These are phyloP conservation scores for Pocota personata DNA, from an alignment of 2,888 invertebrate genomes.

Conservation along the genomic window DNA sequence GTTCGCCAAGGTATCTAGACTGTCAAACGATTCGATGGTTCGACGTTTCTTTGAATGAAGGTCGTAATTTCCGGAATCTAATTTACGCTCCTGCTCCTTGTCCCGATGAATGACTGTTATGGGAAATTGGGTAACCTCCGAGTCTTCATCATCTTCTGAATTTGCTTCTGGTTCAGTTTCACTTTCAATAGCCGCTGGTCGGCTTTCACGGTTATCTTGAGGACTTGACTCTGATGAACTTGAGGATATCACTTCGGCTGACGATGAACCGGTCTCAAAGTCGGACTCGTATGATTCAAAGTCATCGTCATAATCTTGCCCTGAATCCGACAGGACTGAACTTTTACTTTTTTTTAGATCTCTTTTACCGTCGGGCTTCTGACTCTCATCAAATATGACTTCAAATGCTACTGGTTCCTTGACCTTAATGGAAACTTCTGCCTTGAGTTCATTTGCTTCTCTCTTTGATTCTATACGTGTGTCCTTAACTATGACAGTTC, in stretches of 20 bases:
- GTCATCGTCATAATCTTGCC: constrained; percentile 84
- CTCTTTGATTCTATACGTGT: constrained; percentile 73
- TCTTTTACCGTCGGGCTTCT: neutral
- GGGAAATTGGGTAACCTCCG: constrained; percentile 80
- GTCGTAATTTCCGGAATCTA: constrained; percentile 86
- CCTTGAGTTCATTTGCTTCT: neutral
- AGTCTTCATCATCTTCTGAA: constrained; percentile 76
- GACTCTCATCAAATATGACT: constrained; percentile 77
- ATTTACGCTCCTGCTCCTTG: constrained; percentile 84
- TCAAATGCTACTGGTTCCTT: constrained; percentile 81
- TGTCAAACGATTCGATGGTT: constrained; percentile 75
- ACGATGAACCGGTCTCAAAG: constrained; percentile 82
- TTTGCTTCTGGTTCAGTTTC: constrained; percentile 28
- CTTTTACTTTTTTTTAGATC: neutral
- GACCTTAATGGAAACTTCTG: neutral
- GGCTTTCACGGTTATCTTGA: constrained; percentile 5
- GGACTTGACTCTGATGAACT: constrained; percentile 4
- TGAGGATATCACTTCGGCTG: constrained; percentile 45
- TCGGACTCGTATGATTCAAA: constrained; percentile 83
- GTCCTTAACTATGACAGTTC: constrained; percentile 78
- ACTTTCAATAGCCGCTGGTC: neutral
- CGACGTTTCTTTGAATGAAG: constrained; percentile 78
- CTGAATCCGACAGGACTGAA: constrained; percentile 1
- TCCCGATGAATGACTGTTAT: constrained; percentile 80
- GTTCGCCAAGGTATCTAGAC: constrained; percentile 78